phyloP scores from a whole-genome alignment of 2,797 vertebrate species.

The Chloroceryle inda region DNA sequence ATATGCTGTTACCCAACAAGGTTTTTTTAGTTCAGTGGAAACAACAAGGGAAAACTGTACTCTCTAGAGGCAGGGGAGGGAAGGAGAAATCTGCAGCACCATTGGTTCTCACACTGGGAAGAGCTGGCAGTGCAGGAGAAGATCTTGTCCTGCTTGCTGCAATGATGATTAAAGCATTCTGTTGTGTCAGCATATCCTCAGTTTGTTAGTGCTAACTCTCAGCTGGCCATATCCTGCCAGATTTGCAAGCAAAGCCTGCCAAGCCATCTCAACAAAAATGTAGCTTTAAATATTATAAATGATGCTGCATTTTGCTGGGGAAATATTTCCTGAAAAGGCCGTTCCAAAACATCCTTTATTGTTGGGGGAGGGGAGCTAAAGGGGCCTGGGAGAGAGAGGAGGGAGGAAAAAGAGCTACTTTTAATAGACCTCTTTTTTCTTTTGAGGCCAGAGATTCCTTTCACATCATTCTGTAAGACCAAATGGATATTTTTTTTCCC shows the following conservation, averaged over 20 bases:
- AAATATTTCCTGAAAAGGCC: conserved; percentile 74
- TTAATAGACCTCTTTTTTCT: conserved; percentile 55
- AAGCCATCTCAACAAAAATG: conserved; percentile 84
- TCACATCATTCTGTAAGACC: conserved; percentile 61
- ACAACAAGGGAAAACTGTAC: conserved; percentile 61
- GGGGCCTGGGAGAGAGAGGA: conserved; percentile 71
- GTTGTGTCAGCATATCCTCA: conserved; percentile 90
- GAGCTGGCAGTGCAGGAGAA: conserved; percentile 78
- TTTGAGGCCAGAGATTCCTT: conserved; percentile 63
- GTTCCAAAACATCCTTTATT: conserved; percentile 77
- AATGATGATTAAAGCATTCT: conserved; percentile 88
- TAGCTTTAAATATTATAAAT: conserved; percentile 81
- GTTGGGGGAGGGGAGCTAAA: conserved; percentile 62
- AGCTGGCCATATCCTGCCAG: conserved; percentile 88
- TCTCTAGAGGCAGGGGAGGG: conserved; percentile 82
- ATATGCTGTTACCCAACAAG: conserved; percentile 71
- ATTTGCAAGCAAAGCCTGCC: conserved; percentile 84
- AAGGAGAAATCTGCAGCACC: conserved; percentile 73
- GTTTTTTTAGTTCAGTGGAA: conserved; percentile 65
- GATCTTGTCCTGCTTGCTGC: conserved; percentile 78
- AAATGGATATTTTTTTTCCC: conserved; percentile 41
- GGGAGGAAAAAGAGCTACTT: conserved; percentile 58
- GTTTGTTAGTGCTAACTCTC: conserved; percentile 88
- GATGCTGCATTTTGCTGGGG: conserved; percentile 77
- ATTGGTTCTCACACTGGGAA: conserved; percentile 80